These are phyloP conservation scores for Tachysurus fulvidraco DNA, from an alignment of 2,113 vertebrate species.

Conservation along the genomic window DNA sequence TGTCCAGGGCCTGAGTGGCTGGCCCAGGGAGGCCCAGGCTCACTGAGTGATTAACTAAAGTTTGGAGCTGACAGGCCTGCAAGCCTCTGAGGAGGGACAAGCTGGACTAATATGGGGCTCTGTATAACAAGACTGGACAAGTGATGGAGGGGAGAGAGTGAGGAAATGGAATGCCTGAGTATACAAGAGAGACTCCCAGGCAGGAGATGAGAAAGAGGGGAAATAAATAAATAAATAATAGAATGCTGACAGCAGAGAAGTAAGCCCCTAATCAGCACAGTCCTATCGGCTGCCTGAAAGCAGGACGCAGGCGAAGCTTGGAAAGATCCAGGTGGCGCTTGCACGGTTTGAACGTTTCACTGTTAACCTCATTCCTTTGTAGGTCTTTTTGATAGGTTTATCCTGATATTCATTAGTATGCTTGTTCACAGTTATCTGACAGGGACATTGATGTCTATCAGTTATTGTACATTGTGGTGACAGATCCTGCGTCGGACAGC, in stretches of 20 bases:
- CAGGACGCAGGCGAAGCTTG: constrained; percentile 24
- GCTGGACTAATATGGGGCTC: constrained; percentile 69
- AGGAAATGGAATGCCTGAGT: constrained; percentile 26
- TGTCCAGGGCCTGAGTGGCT: constrained; percentile 66
- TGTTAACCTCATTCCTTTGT: not conserved
- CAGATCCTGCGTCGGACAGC: constrained; percentile 35
- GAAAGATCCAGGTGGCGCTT: constrained; percentile 33
- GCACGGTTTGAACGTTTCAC: constrained; percentile 26
- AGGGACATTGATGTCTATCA: constrained; percentile 26
- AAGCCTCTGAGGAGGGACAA: constrained; percentile 63
- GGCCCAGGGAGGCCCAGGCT: constrained; percentile 61
- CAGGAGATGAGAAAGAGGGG: constrained; percentile 21
- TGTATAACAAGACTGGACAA: constrained; percentile 70
- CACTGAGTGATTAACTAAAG: constrained; percentile 81
- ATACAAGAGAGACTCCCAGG: constrained; percentile 43
- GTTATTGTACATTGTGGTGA: constrained; percentile 26
- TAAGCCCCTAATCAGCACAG: constrained; percentile 46
- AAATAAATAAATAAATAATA: constrained; percentile 31
- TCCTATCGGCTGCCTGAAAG: constrained; percentile 37
- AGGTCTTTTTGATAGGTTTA: constrained; percentile 1
- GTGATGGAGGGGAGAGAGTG: constrained; percentile 19
- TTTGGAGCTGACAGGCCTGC: constrained; percentile 75
- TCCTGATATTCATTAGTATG: constrained; percentile 31
- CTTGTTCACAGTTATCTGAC: constrained; percentile 22
- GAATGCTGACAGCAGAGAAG: constrained; percentile 50